These are phyloP conservation scores for Sminthurides aquaticus DNA, from an alignment of 2,888 invertebrate genomes.

Conservation along the genomic window DNA sequence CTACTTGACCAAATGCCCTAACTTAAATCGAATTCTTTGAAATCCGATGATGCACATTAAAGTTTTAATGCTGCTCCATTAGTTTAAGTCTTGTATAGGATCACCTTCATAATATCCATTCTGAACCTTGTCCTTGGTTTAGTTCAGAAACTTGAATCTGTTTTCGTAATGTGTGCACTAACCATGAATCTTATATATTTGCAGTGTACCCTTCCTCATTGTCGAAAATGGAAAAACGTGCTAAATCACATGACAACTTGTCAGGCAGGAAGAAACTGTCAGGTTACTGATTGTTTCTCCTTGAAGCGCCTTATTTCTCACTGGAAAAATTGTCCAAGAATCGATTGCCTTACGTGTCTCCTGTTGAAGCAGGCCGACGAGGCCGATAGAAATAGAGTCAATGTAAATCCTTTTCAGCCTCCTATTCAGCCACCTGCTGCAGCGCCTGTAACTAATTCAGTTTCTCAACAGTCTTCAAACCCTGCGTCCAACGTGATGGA, in stretches of 20 bases:
- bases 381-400: conserved; percentile 50
- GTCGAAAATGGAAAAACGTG: conserved; percentile 98
- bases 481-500: conserved; percentile 51
- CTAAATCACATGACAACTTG: conserved; percentile 97
- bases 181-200: conserved; percentile 29
- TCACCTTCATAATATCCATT: too few species aligned
- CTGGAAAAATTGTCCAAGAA: conserved; percentile 94
- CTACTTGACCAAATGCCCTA: too few species aligned
- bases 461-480: conserved; percentile 52
- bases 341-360: conserved; percentile 95
- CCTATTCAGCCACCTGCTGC: conserved; percentile 35
- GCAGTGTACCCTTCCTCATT: conserved; percentile 87
- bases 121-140: too few species aligned
- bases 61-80: background rate
- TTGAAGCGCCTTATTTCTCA: conserved; percentile 97
- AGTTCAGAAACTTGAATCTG: too few species aligned
- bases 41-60: background rate
- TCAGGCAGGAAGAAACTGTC: conserved; percentile 81
- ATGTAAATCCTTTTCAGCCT: conserved; percentile 39
- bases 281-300: conserved; percentile 94
- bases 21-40: background rate
- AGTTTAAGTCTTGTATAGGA: too few species aligned
- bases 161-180: too few species aligned
- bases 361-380: conserved; percentile 92
- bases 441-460: conserved; percentile 47